phyloP scores from a whole-genome alignment of 2,113 vertebrate genomes.

The Rhipidura dahli region DNA sequence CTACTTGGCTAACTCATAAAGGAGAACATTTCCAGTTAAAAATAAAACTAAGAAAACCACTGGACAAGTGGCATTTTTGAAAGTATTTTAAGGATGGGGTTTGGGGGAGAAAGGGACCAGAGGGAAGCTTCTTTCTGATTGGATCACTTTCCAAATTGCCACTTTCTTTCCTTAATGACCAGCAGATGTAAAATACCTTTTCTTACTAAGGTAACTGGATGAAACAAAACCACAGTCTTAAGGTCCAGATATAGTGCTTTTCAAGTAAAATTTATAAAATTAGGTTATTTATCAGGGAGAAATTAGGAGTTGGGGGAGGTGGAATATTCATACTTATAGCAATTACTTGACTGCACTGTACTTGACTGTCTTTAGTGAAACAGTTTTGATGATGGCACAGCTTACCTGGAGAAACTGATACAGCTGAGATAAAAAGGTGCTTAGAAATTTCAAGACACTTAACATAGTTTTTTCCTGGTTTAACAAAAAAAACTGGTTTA shows the following conservation, averaged over 20 bases:
- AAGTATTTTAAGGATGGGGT: background rate
- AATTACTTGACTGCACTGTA: background rate
- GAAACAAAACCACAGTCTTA: background rate
- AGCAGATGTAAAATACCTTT: background rate
- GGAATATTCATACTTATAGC: background rate
- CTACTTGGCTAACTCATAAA: background rate
- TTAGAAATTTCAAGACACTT: background rate
- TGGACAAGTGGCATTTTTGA: background rate
- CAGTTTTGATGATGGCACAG: background rate
- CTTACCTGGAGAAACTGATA: background rate
- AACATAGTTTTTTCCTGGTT: background rate
- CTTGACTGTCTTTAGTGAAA: background rate
- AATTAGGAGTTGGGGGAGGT: accelerated
- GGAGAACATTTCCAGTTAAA: background rate
- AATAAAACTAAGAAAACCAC: background rate
- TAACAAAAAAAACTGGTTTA: background rate
- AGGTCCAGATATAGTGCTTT: background rate
- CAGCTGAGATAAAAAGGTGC: background rate
- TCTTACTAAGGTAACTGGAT: background rate
- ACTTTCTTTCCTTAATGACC: background rate
- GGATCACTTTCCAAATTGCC: background rate
- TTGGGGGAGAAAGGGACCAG: background rate
- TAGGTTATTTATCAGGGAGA: background rate
- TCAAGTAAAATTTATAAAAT: background rate
- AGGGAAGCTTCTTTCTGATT: background rate